Evolutionary conservation across 2,797 vertebrate genomes (phyloP).

Genomic region (Brachyrhaphis roseni): DNA sequence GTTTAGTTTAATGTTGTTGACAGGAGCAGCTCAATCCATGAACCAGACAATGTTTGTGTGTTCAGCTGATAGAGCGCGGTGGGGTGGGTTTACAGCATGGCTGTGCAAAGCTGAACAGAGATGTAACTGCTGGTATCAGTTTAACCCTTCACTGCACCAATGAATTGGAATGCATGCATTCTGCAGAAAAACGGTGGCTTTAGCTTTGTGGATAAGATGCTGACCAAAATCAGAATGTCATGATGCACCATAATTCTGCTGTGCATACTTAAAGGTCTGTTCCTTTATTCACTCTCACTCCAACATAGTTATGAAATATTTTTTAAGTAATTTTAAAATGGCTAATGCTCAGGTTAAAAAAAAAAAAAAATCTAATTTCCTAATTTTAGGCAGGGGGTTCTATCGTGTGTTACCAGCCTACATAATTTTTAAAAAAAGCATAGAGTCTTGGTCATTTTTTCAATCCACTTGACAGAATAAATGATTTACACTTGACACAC

Average conservation of each 20-base stretch:
- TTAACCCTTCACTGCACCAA: neutral
- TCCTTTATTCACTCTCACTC: neutral
- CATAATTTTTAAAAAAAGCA: neutral
- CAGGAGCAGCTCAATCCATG: neutral
- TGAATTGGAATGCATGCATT: neutral
- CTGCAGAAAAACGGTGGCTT: neutral
- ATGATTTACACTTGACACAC: neutral
- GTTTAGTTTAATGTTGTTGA: neutral
- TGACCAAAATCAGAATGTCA: neutral
- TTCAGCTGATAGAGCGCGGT: neutral
- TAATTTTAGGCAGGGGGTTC: neutral
- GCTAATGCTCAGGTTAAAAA: neutral
- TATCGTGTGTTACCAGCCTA: neutral
- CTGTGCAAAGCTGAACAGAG: neutral
- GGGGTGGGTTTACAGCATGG: neutral
- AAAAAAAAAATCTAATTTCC: rapidly evolving
- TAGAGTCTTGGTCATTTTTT: neutral
- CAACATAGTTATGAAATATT: neutral
- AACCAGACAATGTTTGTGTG: neutral
- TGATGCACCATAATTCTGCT: neutral
- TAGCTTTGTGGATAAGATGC: neutral
- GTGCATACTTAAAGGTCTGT: neutral
- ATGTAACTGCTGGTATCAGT: neutral
- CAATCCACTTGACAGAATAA: neutral
- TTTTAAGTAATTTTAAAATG: neutral